Conservation (phyloP, 2,888 invertebrate species). For the Antitype chi region DNA sequence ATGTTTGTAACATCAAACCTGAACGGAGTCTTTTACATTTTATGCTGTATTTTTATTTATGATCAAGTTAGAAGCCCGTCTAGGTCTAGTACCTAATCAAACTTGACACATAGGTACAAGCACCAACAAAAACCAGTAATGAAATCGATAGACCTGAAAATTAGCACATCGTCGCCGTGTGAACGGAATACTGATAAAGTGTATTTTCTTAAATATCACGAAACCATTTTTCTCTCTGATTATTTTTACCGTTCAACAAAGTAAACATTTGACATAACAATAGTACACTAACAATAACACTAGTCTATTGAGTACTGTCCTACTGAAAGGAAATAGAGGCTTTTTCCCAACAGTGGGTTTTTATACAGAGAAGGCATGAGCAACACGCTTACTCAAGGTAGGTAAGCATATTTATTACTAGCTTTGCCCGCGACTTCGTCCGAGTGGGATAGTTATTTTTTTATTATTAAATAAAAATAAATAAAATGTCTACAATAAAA, state of each 20-base stretch:
- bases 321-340: too few species aligned
- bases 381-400: too few species aligned
- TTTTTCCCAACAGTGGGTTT: too few species aligned
- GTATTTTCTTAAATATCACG: background rate
- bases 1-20: too few species aligned
- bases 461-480: too few species aligned
- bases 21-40: too few species aligned
- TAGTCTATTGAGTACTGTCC: background rate
- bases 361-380: too few species aligned
- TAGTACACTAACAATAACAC: background rate
- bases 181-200: background rate
- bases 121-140: background rate
- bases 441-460: too few species aligned
- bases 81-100: background rate
- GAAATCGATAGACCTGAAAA: slow-evolving; percentile 10
- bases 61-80: background rate
- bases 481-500: too few species aligned
- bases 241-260: background rate
- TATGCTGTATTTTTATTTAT: background rate
- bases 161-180: background rate
- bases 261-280: background rate
- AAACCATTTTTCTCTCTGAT: background rate
- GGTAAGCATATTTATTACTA: too few species aligned
- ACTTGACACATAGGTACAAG: background rate
- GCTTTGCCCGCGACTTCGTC: too few species aligned